Base-by-base conservation (phyloP, 2,888 invertebrate genomes). In the Xestia c-nigrum region DNA sequence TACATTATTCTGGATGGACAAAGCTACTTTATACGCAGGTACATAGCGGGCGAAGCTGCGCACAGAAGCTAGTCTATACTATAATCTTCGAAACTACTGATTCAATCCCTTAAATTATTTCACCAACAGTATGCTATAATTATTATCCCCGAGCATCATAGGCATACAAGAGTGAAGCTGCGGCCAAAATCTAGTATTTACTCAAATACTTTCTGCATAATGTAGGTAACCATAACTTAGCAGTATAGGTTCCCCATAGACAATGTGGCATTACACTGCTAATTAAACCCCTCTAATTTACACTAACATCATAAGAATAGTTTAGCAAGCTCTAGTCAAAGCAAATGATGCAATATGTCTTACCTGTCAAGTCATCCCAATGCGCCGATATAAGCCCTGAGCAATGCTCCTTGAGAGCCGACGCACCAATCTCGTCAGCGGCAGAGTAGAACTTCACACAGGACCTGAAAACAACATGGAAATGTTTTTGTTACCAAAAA, bases 361-460 rank as follows among this genome's bases (percentile, higher is more conserved):
- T 89, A 97, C 97, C 97, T 83, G 98, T 98, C 76, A 98, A 93
- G 90, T 98, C 98, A 90, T 98, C 99, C 99, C 99, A 99, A 93
- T 99, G 98, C 46, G 98, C 98, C 31, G 99, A 99, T 91, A 99
- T 99, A 55, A 99, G 97, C 14, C 98, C 98, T 7, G 99, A 99
- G 91, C 99, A 99, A 90, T 98, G 98, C 86, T 99, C 98, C 87
- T 98, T 97, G 72, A 99, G 96, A 81, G 98, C 98, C 16, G 97
- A 96, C 0, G 99, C 98, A 55, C 98, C 97, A 85, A 99, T 98
- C 94, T 99, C 99, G 93, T 99, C 99, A 9, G 99, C 99, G 14
- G 99, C 98, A 76, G 99, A 99, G 93, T 99, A 99, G 91, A 99
- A 98, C 83, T 97, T 97, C 0, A 99, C 98, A 94, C 99, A 99